These are phyloP conservation scores for Eurosta solidaginis DNA, from an alignment of 1,140 invertebrate genomes.

Conservation along the genomic window DNA sequence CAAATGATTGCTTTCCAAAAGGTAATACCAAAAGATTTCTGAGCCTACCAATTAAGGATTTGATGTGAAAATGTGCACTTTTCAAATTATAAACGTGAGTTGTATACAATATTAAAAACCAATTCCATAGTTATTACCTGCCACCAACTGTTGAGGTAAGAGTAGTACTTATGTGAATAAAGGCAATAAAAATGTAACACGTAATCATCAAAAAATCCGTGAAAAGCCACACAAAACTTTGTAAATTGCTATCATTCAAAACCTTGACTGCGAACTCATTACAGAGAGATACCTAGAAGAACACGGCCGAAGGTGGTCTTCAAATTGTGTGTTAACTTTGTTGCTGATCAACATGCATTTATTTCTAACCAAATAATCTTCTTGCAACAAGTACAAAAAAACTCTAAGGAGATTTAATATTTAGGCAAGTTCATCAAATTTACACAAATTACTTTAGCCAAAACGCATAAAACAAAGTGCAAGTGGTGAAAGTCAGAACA, in stretches of 20 bases:
- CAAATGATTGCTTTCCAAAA: too few species aligned
- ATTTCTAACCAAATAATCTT: slow-evolving; percentile 10
- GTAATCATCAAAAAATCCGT: neutral
- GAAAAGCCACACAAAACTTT: neutral
- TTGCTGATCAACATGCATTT: neutral
- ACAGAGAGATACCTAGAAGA: too few species aligned
- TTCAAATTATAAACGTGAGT: too few species aligned
- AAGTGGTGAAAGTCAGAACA: neutral
- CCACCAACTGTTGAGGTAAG: too few species aligned
- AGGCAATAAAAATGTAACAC: slow-evolving; percentile 14
- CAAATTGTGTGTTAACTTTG: slow-evolving; percentile 21
- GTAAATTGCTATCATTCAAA: neutral
- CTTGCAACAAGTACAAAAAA: neutral
- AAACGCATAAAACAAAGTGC: slow-evolving; percentile 11
- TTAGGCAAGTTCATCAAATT: slow-evolving; percentile 57
- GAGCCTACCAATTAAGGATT: too few species aligned
- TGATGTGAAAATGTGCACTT: too few species aligned
- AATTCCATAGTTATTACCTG: too few species aligned
- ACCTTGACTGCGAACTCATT: neutral
- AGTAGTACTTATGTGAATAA: too few species aligned
- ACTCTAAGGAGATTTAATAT: neutral
- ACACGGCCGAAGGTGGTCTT: neutral
- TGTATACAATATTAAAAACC: too few species aligned
- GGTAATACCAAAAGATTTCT: too few species aligned
- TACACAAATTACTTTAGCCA: slow-evolving; percentile 56